phyloP scores from a whole-genome alignment of 2,888 invertebrate genomes.

The Rhogogaster chlorosoma region DNA sequence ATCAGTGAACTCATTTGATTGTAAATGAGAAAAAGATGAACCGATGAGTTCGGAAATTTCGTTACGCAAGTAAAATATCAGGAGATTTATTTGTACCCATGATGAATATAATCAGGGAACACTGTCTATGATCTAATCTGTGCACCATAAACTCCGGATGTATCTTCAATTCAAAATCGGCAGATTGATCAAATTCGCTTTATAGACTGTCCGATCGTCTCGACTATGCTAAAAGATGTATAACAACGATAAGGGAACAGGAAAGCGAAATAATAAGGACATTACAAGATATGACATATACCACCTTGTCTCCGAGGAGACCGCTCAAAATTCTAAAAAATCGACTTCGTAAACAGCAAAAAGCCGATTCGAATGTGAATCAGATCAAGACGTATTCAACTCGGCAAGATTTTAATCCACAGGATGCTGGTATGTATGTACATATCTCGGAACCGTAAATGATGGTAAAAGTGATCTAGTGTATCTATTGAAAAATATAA shows the following conservation, averaged over 20 bases:
- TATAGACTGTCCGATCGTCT: slow-evolving; percentile 26
- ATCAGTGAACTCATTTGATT: not conserved
- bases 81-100: not conserved
- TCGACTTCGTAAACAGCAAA: slow-evolving; percentile 27
- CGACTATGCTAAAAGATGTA: not conserved
- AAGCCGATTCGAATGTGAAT: not conserved
- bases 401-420: slow-evolving; percentile 23
- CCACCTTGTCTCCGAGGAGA: slow-evolving; percentile 9
- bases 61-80: not conserved
- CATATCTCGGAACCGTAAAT: not conserved
- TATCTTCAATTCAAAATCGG: not conserved
- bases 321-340: slow-evolving; percentile 39
- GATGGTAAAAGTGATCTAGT: not conserved
- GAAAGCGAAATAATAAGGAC: not conserved
- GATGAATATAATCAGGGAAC: not conserved
- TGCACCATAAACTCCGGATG: not conserved
- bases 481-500: not conserved
- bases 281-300: slow-evolving; percentile 14
- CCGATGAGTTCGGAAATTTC: not conserved
- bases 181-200: not conserved
- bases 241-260: slow-evolving; percentile 12
- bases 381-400: slow-evolving; percentile 32
- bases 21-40: not conserved
- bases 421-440: slow-evolving; percentile 10
- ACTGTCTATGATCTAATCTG: not conserved